These are phyloP conservation scores for Bruchidius siliquastri DNA, from an alignment of 2,888 invertebrate genomes.

Conservation along the genomic window DNA sequence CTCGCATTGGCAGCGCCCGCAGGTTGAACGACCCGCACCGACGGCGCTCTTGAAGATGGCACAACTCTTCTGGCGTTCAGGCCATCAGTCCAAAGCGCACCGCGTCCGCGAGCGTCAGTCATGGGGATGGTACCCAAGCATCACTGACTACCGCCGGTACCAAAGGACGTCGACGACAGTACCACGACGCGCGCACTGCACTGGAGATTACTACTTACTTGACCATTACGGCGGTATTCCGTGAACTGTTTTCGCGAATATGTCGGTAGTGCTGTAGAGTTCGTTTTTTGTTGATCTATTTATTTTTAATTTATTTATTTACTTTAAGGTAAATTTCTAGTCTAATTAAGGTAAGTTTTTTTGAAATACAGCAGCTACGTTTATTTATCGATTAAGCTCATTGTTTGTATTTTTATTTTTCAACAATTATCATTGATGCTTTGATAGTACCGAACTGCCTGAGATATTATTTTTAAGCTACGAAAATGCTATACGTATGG, in stretches of 20 bases:
- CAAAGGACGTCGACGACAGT: neutral
- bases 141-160: neutral
- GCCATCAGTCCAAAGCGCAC: slow-evolving; percentile 39
- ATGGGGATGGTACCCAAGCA: slow-evolving; percentile 38
- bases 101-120: slow-evolving; percentile 37
- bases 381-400: too few species aligned
- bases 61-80: slow-evolving; percentile 22
- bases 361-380: too few species aligned
- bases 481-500: too few species aligned
- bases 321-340: slow-evolving; percentile 17
- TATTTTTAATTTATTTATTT: slow-evolving; percentile 20
- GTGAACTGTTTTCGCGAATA: slow-evolving; percentile 24
- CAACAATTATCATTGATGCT: too few species aligned
- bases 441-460: too few species aligned
- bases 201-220: slow-evolving; percentile 5
- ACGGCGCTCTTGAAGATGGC: slow-evolving; percentile 40
- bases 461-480: too few species aligned
- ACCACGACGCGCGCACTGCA: neutral
- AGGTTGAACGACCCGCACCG: slow-evolving; percentile 39
- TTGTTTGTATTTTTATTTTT: too few species aligned
- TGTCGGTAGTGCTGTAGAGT: slow-evolving; percentile 12
- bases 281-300: slow-evolving; percentile 17
- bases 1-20: slow-evolving; percentile 25
- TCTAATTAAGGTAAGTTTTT: slow-evolving; percentile 21
- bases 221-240: slow-evolving; percentile 11